A percentile compares a stretch with the other conserved stretches of the same genome.
Conservation (phyloP, 1,140 invertebrate species). For the Drosophila watanabei region DNA sequence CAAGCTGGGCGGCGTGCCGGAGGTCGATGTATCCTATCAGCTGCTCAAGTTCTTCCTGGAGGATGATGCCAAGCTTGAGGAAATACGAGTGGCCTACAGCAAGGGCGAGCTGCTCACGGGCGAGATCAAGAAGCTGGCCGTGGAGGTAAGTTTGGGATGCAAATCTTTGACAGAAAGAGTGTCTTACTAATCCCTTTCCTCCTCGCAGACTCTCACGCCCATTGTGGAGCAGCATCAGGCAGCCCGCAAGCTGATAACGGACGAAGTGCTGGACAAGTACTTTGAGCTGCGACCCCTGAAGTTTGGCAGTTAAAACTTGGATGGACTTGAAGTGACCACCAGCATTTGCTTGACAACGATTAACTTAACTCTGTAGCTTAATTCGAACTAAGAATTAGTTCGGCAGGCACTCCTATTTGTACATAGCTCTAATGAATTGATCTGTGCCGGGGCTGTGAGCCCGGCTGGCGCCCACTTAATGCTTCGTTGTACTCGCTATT, state of each 20-base stretch:
- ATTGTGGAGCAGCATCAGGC: conserved; percentile 94
- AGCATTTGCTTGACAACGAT: conserved; percentile 42
- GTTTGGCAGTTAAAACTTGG: conserved; percentile 73
- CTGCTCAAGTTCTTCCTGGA: conserved; percentile 98
- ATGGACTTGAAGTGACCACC: neutral
- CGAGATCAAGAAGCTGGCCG: conserved; percentile 96
- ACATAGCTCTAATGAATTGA: conserved; percentile 57
- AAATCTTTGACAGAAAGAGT: no score
- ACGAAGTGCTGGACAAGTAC: conserved; percentile 93
- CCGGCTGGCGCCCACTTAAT: conserved; percentile 53
- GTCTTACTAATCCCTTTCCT: neutral
- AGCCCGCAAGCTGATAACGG: conserved; percentile 92
- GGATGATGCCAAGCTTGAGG: conserved; percentile 95
- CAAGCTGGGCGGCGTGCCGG: conserved; percentile 96
- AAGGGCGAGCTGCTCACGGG: conserved; percentile 97
- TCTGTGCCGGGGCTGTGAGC: conserved; percentile 52
- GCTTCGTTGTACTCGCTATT: conserved; percentile 63
- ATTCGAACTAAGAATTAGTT: conserved; percentile 30
- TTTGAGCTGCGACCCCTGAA: conserved; percentile 94
- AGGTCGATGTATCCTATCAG: conserved; percentile 98
- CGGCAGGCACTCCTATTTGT: conserved; percentile 35
- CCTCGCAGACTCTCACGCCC: conserved; percentile 86
- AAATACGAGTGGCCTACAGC: conserved; percentile 94
- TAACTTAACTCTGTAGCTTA: conserved; percentile 18
- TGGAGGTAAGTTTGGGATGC: conserved; percentile 86